phyloP scores from a whole-genome alignment of 2,113 vertebrate genomes.

The Macquaria australasica region DNA sequence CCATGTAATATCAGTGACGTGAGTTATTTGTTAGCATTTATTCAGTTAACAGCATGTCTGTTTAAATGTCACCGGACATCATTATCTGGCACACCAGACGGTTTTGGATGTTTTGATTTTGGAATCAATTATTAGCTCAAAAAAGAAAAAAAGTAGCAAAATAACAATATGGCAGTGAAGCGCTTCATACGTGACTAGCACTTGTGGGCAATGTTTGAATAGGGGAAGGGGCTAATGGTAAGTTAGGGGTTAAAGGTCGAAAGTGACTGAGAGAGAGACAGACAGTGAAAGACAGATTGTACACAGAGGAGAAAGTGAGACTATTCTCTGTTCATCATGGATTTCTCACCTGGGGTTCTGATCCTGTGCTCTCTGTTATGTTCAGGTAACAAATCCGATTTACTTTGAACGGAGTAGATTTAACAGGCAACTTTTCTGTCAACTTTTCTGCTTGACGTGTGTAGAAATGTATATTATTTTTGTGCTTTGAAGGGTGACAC shows the following conservation, averaged over 20 bases:
- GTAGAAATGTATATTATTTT: background rate
- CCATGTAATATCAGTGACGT: background rate
- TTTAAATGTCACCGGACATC: background rate
- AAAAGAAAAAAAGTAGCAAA: background rate
- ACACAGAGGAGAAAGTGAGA: constrained; percentile 3
- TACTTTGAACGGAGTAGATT: background rate
- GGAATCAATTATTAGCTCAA: background rate
- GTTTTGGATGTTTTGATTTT: background rate
- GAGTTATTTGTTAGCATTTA: background rate
- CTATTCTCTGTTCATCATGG: constrained; percentile 73
- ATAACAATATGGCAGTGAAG: background rate
- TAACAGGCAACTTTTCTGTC: background rate
- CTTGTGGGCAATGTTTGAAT: constrained; percentile 37
- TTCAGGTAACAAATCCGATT: constrained; percentile 68
- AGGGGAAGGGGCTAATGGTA: constrained; percentile 35
- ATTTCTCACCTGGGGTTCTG: constrained; percentile 51
- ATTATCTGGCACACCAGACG: background rate
- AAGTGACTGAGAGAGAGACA: constrained; percentile 46
- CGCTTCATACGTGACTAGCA: constrained; percentile 14
- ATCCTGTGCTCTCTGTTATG: constrained; percentile 66
- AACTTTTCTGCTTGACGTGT: background rate
- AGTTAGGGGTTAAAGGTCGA: constrained; percentile 66
- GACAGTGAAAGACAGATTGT: constrained; percentile 3
- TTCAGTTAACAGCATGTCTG: background rate
- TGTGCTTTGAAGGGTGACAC: background rate